Base-by-base conservation (phyloP, 2,797 vertebrate species). In the Enteromius paludinosus region DNA sequence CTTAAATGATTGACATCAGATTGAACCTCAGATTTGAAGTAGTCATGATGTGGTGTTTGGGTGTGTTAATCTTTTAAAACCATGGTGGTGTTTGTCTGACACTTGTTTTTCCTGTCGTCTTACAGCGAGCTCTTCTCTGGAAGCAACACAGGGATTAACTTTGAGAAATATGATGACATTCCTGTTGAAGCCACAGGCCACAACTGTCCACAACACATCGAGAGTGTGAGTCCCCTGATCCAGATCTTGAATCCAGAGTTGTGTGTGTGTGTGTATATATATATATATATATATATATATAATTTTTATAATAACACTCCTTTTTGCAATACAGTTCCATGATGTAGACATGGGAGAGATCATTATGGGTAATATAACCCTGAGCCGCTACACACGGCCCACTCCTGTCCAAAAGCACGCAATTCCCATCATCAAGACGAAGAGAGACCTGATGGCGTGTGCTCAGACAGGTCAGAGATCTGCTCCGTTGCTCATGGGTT, bases 81-180 rank as follows among this genome's bases (percentile, higher is more conserved):
- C n/a, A 15, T 9, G 4, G 38, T 3, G 20, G 6, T 17, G 43
- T 11, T 20, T 49, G 4, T 6, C 47, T 72, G 70, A 73, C 30
- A 1, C 18, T 41, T n/a, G 11, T 49, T 52, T 2, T 43, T 54
- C 18, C 28, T 1, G 28, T 7, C 33, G 1, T 2, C 43, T 30
- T 45, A 2, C 49, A 99, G 98, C 79, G 98, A 99, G 86, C 96
- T 99, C 6, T 99, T 99, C 89, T 93, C 98, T 87, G 96, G 90
- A 90, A 94, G 98, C 90, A 99, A 99, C 93, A 99, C 97, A 15
- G 98, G 98, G 87, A 99, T 99, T 91, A 99, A 99, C 87, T 99
- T 99, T 93, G 98, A 99, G 91, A 99, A 99, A 84, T 99, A 99
- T 0, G 98, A 99, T 80, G 98, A 99, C 92, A 99, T 99, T 95